A percentile compares a stretch with the other conserved stretches of the same genome.
Evolutionary conservation across 2,113 vertebrate species (phyloP).

Genomic region (Trogon melanurus): DNA sequence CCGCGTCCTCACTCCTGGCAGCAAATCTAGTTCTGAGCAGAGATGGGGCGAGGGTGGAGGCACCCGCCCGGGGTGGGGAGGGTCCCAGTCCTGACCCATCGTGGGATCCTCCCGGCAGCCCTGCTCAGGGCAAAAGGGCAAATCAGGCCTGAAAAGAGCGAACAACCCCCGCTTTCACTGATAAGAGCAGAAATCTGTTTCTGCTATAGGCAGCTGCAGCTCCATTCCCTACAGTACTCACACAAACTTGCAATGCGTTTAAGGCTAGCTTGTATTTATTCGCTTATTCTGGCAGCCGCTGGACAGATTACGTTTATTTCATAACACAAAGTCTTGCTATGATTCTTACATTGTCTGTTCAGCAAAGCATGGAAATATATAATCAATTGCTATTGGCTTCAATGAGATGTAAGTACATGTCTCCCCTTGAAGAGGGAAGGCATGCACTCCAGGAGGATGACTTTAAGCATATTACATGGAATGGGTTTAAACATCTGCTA

Average conservation of each 20-base stretch:
- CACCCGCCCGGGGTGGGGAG: rapidly evolving
- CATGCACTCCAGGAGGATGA: background rate
- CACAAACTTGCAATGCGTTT: background rate
- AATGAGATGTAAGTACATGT: background rate
- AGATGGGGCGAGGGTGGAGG: rapidly evolving
- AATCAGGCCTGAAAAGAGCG: rapidly evolving
- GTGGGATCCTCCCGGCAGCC: background rate
- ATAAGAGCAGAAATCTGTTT: background rate
- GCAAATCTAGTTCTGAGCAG: rapidly evolving
- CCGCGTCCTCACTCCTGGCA: background rate
- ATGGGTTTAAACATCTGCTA: slow-evolving; percentile 15
- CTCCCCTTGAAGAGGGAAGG: background rate
- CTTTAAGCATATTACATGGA: background rate
- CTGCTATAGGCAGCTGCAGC: background rate
- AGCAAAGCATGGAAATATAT: background rate
- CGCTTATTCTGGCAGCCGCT: background rate
- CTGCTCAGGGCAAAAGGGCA: no score
- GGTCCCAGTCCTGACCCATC: rapidly evolving
- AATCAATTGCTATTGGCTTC: background rate
- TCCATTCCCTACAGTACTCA: background rate
- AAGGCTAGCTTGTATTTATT: background rate
- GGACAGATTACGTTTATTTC: background rate
- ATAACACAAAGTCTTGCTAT: background rate
- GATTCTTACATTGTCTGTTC: background rate
- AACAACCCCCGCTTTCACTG: rapidly evolving